Conservation (phyloP, 23 tunicate genomes). For the Diplosoma virens region DNA sequence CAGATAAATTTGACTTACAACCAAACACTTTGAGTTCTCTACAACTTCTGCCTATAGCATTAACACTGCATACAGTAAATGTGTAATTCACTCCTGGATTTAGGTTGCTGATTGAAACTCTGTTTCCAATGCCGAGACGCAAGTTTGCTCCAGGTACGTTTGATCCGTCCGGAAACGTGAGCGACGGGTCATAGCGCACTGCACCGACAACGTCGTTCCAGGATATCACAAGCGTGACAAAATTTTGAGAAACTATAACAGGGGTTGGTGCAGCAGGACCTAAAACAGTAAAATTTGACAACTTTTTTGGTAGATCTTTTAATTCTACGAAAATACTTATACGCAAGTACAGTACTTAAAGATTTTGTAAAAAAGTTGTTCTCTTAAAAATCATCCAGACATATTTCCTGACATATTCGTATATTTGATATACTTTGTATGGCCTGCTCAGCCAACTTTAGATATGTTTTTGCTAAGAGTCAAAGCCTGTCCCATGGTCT, state of each 20-base stretch:
- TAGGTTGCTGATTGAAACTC: not conserved
- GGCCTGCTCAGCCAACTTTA: no score
- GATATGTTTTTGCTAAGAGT: no score
- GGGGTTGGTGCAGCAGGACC: not conserved
- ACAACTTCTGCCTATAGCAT: not conserved
- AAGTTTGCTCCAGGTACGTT: not conserved
- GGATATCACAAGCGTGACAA: not conserved
- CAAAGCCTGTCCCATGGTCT: no score
- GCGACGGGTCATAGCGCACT: not conserved
- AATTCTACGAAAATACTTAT: no score
- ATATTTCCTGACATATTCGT: no score
- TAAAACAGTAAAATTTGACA: no score
- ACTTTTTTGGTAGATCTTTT: no score
- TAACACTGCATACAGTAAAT: not conserved
- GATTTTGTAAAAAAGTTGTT: no score
- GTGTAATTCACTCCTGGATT: not conserved
- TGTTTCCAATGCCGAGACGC: not conserved
- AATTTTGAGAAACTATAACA: not conserved
- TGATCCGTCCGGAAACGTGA: not conserved
- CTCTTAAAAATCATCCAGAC: no score
- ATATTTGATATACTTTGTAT: no score
- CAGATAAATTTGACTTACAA: no score
- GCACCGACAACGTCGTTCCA: not conserved
- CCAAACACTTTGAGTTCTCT: not conserved
- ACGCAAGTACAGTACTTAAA: no score